Conservation (phyloP, 2,797 vertebrate genomes). For the Cuniculus paca region DNA sequence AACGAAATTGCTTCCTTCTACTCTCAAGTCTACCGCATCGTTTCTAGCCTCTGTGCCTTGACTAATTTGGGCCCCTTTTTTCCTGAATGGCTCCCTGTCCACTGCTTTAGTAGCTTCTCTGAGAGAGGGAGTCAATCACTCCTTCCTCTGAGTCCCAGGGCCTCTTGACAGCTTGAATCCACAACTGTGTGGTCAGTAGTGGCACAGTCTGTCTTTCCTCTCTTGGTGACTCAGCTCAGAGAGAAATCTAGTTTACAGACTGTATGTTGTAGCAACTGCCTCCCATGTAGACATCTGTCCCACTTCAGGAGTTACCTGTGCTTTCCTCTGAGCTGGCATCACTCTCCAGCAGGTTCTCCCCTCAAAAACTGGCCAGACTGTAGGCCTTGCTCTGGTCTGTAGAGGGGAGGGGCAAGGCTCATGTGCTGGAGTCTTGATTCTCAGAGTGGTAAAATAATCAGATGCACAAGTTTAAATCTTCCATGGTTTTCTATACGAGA, state of each 20-base stretch:
- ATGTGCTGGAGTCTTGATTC: neutral
- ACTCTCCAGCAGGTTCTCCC: neutral
- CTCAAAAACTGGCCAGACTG: neutral
- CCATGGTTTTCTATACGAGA: neutral
- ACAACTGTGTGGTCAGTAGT: neutral
- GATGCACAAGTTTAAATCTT: neutral
- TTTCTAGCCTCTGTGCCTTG: neutral
- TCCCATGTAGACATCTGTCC: neutral
- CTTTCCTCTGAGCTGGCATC: neutral
- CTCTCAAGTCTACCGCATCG: neutral
- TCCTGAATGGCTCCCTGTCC: neutral
- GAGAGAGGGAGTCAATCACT: neutral
- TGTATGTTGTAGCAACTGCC: neutral
- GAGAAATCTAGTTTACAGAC: neutral
- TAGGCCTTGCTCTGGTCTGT: neutral
- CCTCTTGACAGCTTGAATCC: neutral
- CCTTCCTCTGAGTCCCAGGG: neutral
- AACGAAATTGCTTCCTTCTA: neutral
- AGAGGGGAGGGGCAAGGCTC: neutral
- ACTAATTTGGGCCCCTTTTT: neutral
- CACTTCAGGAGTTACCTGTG: neutral
- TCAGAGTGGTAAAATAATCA: neutral
- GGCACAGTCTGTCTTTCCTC: neutral
- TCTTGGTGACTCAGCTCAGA: neutral
- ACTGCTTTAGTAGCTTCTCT: neutral